phyloP scores from a whole-genome alignment of 2,888 invertebrate species.

The Caradrina clavipalpis region DNA sequence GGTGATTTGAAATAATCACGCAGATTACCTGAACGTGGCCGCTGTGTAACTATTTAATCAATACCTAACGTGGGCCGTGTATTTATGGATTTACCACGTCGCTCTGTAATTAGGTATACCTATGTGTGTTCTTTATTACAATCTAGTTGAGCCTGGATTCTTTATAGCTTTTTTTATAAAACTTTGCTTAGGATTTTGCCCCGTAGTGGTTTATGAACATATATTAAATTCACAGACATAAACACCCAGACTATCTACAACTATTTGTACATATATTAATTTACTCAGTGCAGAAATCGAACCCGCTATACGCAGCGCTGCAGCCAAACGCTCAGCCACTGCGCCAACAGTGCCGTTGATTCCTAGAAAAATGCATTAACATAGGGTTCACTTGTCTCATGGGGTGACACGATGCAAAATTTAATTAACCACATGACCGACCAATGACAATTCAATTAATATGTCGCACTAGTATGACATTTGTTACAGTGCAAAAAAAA shows the following conservation, averaged over 20 bases:
- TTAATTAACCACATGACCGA: neutral
- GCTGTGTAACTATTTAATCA: conserved; percentile 83
- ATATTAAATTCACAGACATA: too few relatives aligned
- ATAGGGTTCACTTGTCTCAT: conserved; percentile 15
- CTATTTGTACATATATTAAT: too few relatives aligned
- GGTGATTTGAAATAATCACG: conserved; percentile 90
- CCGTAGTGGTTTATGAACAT: too few relatives aligned
- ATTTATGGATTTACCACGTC: conserved; percentile 56
- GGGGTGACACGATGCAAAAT: neutral
- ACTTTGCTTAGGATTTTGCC: too few relatives aligned
- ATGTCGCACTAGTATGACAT: too few relatives aligned
- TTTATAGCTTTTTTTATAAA: neutral
- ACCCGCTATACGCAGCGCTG: too few relatives aligned
- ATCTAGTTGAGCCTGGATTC: conserved; percentile 18
- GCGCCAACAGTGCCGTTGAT: too few relatives aligned
- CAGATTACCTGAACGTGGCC: conserved; percentile 81
- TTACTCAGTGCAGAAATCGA: too few relatives aligned
- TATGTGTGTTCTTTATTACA: conserved; percentile 48
- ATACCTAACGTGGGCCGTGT: conserved; percentile 68
- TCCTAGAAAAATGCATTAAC: neutral
- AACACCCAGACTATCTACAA: too few relatives aligned
- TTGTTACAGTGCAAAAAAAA: too few relatives aligned
- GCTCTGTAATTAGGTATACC: conserved; percentile 39
- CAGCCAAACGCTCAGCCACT: too few relatives aligned
- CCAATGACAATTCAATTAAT: neutral